Evolutionary conservation across 2,113 vertebrate species (phyloP).

Genomic region (Hypanus sabinus): DNA sequence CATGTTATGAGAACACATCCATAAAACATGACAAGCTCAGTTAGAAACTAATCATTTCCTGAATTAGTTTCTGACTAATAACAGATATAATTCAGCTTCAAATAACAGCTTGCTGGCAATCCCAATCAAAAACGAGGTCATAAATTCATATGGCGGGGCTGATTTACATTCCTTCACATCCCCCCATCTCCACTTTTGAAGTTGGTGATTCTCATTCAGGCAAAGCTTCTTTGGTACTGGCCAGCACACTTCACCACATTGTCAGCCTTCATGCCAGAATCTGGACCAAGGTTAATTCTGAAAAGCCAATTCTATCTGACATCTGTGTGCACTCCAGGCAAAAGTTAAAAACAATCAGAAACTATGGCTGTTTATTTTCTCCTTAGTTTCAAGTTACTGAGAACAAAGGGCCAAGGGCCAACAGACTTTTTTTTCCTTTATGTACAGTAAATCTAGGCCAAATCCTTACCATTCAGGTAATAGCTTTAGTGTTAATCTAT

Average conservation of each 20-base stretch:
- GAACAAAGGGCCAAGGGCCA: not conserved
- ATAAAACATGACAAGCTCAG: constrained; percentile 2
- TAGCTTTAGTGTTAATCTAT: not conserved
- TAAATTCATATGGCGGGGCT: not conserved
- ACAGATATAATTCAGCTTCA: constrained; percentile 27
- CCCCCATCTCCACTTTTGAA: not conserved
- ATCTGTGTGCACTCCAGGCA: not conserved
- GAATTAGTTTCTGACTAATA: constrained; percentile 19
- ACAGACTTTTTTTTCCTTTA: not conserved
- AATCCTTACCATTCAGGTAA: not conserved
- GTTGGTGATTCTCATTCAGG: not conserved
- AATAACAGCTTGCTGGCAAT: not conserved
- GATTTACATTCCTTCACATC: not conserved
- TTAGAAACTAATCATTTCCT: constrained; percentile 28
- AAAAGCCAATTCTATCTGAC: not conserved
- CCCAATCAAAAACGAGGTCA: not conserved
- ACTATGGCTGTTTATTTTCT: not conserved
- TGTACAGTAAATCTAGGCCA: not conserved
- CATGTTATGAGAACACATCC: not conserved
- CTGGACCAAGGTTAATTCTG: not conserved
- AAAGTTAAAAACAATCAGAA: not conserved
- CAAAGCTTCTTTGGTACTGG: not conserved
- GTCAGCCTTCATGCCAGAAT: not conserved
- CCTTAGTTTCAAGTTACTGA: not conserved
- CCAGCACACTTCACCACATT: not conserved